Percentiles rank a stretch among this genome's conserved stretches.
phyloP scores from a whole-genome alignment of 2,888 invertebrate species.

The Parnassius orleans region DNA sequence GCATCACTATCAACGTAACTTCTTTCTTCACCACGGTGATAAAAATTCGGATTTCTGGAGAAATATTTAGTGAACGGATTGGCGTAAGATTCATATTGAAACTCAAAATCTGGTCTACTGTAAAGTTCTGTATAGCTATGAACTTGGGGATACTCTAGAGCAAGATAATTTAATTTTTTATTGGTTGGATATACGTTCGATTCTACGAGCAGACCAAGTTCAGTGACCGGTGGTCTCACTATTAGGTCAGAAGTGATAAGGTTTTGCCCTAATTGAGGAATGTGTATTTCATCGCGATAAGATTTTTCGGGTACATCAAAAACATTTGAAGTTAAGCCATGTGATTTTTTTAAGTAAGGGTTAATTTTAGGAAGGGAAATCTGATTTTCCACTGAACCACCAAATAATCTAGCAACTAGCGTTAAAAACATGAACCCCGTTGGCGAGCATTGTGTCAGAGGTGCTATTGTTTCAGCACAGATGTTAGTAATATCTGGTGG shows the following conservation, averaged over 20 bases:
- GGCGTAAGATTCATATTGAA: slow-evolving; percentile 36
- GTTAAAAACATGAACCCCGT: slow-evolving; percentile 81
- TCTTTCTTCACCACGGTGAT: slow-evolving; percentile 31
- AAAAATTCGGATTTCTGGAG: not conserved
- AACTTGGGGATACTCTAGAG: slow-evolving; percentile 45
- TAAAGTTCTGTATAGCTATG: slow-evolving; percentile 44
- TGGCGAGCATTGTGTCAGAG: slow-evolving; percentile 80
- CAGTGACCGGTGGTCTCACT: not conserved
- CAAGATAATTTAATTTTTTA: slow-evolving; percentile 28
- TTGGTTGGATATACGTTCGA: slow-evolving; percentile 18
- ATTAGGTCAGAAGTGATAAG: not conserved
- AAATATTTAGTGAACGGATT: slow-evolving; percentile 32
- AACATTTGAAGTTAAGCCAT: not conserved
- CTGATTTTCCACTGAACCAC: slow-evolving; percentile 38
- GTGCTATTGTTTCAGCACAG: slow-evolving; percentile 74
- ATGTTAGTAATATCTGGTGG: slow-evolving; percentile 79
- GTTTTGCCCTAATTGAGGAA: not conserved
- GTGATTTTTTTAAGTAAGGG: slow-evolving; percentile 9
- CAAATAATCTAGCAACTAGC: slow-evolving; percentile 78
- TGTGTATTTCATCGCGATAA: not conserved
- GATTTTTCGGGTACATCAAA: not conserved
- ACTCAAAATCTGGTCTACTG: slow-evolving; percentile 40
- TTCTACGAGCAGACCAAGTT: not conserved
- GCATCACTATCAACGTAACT: slow-evolving; percentile 44
- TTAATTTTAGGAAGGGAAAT: slow-evolving; percentile 7